Percentiles rank a stretch among this genome's conserved stretches.
These are phyloP conservation scores for Sebastes hubbsi DNA, from an alignment of 2,797 vertebrate genomes.

Conservation along the genomic window DNA sequence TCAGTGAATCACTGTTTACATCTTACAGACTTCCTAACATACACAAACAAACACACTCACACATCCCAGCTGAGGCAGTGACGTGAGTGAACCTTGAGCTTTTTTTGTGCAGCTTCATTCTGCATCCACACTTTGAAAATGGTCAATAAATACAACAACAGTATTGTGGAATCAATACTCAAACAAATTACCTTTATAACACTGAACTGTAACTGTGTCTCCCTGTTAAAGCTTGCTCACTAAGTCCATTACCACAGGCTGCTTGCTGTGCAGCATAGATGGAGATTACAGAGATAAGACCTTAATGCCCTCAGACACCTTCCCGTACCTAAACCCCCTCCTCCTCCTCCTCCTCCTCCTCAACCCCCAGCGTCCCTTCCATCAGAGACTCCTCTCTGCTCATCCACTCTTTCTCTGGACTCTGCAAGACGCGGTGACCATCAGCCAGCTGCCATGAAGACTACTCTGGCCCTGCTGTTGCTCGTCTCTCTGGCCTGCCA, in stretches of 20 bases:
- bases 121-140: neutral
- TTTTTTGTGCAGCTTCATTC: neutral
- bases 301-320: constrained; percentile 73
- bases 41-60: neutral
- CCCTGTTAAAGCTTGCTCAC: constrained; percentile 41
- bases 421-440: constrained; percentile 28
- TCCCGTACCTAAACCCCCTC: constrained; percentile 17
- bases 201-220: constrained; percentile 13
- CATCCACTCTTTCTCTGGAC: constrained; percentile 44
- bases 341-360: neutral
- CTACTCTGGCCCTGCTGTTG: constrained; percentile 70
- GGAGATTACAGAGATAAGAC: constrained; percentile 79
- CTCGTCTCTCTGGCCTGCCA: constrained; percentile 72
- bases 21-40: neutral
- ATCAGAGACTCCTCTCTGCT: constrained; percentile 25
- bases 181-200: neutral
- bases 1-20: neutral
- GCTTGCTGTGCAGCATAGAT: constrained; percentile 75
- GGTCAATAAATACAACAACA: neutral
- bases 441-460: constrained; percentile 72
- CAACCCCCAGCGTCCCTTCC: constrained; percentile 9
- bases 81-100: neutral
- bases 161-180: neutral
- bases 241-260: constrained; percentile 76
- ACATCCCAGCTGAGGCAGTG: neutral